Evolutionary conservation across 2,888 invertebrate species (phyloP).

Genomic region (Theretra japonica): DNA sequence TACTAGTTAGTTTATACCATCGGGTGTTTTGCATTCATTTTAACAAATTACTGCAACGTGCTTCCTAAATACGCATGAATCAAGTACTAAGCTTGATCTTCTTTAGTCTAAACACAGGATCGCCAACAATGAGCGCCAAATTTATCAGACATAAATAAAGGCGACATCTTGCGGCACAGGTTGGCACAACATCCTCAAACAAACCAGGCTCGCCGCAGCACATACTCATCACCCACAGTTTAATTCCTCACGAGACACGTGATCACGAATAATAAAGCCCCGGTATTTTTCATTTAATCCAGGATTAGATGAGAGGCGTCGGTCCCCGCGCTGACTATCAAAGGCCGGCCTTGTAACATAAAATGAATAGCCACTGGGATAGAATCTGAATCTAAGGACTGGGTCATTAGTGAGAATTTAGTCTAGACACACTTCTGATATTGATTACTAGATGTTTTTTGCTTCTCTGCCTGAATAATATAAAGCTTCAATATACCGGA

Average conservation of each 20-base stretch:
- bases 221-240: background rate
- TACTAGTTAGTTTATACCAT: too few species aligned
- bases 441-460: background rate
- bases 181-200: background rate
- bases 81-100: too few species aligned
- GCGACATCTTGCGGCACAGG: background rate
- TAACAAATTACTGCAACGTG: too few species aligned
- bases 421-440: conserved; percentile 8
- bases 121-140: background rate
- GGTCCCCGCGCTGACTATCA: background rate
- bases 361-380: background rate
- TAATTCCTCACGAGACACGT: conserved; percentile 7
- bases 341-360: background rate
- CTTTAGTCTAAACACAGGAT: background rate
- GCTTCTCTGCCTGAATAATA: background rate
- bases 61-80: too few species aligned
- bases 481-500: too few species aligned
- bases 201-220: background rate
- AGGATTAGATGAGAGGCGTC: conserved; percentile 13
- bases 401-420: conserved; percentile 7
- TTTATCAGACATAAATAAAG: background rate
- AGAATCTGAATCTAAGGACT: background rate
- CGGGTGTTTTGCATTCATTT: too few species aligned
- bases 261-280: conserved; percentile 11
- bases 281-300: conserved; percentile 15